Evolutionary conservation across 2,888 invertebrate species (phyloP).

Genomic region (Agapetus fuscipes): DNA sequence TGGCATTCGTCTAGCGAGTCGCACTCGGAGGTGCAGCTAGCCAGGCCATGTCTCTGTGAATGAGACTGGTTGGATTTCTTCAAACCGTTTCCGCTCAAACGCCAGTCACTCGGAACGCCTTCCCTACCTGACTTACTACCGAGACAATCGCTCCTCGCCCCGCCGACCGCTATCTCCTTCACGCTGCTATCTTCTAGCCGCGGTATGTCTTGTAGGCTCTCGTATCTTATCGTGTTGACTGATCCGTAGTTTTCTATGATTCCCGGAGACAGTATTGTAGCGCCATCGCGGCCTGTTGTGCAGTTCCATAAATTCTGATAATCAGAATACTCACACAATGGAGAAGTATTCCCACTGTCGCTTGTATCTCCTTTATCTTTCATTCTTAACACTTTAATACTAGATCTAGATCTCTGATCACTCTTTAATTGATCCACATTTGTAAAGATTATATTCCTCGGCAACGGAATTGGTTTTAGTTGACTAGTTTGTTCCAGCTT

Average conservation of each 20-base stretch:
- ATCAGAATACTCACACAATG: constrained; percentile 25
- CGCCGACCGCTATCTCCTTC: neutral
- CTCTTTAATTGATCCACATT: constrained; percentile 19
- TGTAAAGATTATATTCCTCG: constrained; percentile 10
- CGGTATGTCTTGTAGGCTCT: constrained; percentile 18
- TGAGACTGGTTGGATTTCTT: neutral
- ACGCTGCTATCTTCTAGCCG: constrained; percentile 4
- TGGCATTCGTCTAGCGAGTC: constrained; percentile 20
- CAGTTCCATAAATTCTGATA: constrained; percentile 41
- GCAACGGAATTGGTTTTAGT: constrained; percentile 18
- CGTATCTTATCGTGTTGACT: constrained; percentile 20
- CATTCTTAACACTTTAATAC: neutral
- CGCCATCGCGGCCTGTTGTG: constrained; percentile 39
- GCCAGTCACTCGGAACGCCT: neutral
- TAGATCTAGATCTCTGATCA: neutral
- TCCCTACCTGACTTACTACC: neutral
- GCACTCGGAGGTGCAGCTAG: constrained; percentile 20
- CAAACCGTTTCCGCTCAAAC: neutral
- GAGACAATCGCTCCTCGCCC: neutral
- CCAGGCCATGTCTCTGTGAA: neutral
- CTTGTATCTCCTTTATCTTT: constrained; percentile 1
- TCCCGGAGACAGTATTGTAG: constrained; percentile 1
- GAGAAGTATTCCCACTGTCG: constrained; percentile 28
- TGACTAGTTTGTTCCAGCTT: constrained; percentile 27
- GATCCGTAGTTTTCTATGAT: constrained; percentile 16